phyloP scores from a whole-genome alignment of 2,113 vertebrate genomes.

The Lota lota region DNA sequence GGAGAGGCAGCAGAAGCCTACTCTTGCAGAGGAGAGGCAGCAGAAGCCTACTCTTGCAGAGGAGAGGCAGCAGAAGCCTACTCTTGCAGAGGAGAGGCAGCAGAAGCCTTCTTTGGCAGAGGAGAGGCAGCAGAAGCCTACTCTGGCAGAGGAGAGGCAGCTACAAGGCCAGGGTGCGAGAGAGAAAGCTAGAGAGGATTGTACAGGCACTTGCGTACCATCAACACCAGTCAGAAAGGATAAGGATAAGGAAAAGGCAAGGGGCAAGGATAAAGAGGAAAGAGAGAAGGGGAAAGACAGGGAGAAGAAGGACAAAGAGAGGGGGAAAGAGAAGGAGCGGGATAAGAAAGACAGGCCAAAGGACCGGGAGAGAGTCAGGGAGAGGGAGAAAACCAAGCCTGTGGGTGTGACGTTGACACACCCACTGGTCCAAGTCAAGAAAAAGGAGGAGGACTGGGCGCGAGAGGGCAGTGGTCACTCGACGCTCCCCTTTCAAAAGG shows the following conservation, averaged over 20 bases:
- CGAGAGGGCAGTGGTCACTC: constrained; percentile 48
- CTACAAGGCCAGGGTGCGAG: constrained; percentile 36
- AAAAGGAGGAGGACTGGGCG: constrained; percentile 54
- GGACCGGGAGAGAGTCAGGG: constrained; percentile 14
- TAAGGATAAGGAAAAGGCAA: constrained; percentile 59
- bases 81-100: constrained; percentile 8
- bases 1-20: constrained; percentile 14
- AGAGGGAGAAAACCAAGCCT: constrained; percentile 20
- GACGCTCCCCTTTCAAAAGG: constrained; percentile 29
- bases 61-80: constrained; percentile 44
- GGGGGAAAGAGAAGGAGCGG: constrained; percentile 21
- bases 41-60: constrained; percentile 28
- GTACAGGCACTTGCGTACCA: constrained; percentile 26
- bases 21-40: constrained; percentile 38
- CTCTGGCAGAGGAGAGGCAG: not conserved
- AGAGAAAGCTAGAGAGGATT: constrained; percentile 57
- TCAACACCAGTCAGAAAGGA: constrained; percentile 53
- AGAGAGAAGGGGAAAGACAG: constrained; percentile 48
- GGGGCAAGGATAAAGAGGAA: constrained; percentile 42
- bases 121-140: constrained; percentile 35
- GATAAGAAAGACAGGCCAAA: constrained; percentile 35
- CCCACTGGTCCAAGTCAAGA: constrained; percentile 31
- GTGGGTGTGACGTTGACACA: constrained; percentile 11
- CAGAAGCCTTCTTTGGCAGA: constrained; percentile 22
- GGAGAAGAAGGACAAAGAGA: constrained; percentile 51